Base-by-base conservation (phyloP, 2,888 invertebrate species). In the Pachydiplax longipennis region DNA sequence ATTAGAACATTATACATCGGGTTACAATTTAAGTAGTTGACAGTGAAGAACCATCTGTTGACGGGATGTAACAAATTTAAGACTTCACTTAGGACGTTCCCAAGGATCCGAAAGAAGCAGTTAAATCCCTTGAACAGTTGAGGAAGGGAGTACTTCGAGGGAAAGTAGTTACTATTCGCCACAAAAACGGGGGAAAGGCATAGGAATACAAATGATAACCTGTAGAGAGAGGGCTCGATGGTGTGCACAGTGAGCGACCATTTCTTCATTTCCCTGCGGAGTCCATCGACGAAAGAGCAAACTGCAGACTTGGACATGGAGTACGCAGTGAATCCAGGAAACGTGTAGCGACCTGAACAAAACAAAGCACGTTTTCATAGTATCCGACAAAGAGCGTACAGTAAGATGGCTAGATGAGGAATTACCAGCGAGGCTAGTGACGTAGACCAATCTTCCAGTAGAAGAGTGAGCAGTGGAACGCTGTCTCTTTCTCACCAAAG, bases 361-460 rank as follows among this genome's bases (percentile, higher is more conserved):
- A 44, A 6, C 1, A 37, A 12, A 22, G 22, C 6, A 58, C 10
- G 10, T 44, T 53, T n/a, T 81, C n/a, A 40, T 48, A n/a, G 4
- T 22, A 44, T 48, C 10, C 4, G 15, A 35, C 4, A 31, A 22
- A 40, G 40, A 81, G 22, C 6, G 25, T n/a, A 12, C 10, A 31
- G 2, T 12, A 73, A n/a, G n/a, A n/a, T n/a, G n/a, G n/a, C n/a
- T n/a, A n/a, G n/a, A n/a, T n/a, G n/a, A n/a, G n/a, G n/a, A n/a
- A n/a, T n/a, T 90, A 93, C 93, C 93, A 90, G 93, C 93, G 1
- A 93, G 91, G 61, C 93, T 93, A 12, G 93, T 92, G n/a, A 93
- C 93, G 48, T 93, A 92, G 8, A 93, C 92, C n/a, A 93, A 92
- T 65, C 93, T 91, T 13, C 93, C 93, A n/a, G 92, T 91, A 40